Evolutionary conservation across 1,140 invertebrate species (phyloP), one percentile per base, ranked within the genome.

Genomic region (Spodoptera litura): DNA sequence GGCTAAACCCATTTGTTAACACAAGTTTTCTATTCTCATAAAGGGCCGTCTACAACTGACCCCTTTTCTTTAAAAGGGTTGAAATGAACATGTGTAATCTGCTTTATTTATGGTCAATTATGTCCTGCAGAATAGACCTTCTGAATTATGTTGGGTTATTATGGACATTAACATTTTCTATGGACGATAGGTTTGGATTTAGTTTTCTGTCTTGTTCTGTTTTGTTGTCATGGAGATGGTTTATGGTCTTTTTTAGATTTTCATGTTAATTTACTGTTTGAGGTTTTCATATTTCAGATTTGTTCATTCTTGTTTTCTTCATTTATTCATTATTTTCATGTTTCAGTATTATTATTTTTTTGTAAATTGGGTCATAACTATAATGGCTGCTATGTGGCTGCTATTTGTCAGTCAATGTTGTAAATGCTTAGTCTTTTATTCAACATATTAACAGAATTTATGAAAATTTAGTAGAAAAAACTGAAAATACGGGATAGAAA

Each of bases 21-120:
- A 38, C 35, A 52, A 13, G 13, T 80, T 31, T 58, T 81, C 78
- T 81, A 80, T 71, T 66, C 61, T 78, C 9, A 68, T 64, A 76
- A 76, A 64, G 13, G 49, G 49, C 27, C 59, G 20, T 53, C 49
- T 64, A 76, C 53, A 27, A 66, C 56, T 84, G 81, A 80, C 84
- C 87, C 83, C 74, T 51, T 79, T 86, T 87, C 64, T 81, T 75
- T 83, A 38, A 62, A 83, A 82, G 84, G 87, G 87, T 85, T 83
- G 83, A 83, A 87, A 86, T 86, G 87, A 91, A 92, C 89, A 93
- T 85, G 85, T 91, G 89, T 93, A 85, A 88, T 89, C 80, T 88
- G 58, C 83, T 87, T 93, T 92, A 93, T 93, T 92, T 93, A 93
- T 93, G 91, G 92, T 91, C 91, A 93, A 92, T 93, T 93, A 93